A percentile compares a stretch with the other conserved stretches of the same genome.
Conservation (phyloP, 1,140 invertebrate genomes). For the Pissodes strobi region DNA sequence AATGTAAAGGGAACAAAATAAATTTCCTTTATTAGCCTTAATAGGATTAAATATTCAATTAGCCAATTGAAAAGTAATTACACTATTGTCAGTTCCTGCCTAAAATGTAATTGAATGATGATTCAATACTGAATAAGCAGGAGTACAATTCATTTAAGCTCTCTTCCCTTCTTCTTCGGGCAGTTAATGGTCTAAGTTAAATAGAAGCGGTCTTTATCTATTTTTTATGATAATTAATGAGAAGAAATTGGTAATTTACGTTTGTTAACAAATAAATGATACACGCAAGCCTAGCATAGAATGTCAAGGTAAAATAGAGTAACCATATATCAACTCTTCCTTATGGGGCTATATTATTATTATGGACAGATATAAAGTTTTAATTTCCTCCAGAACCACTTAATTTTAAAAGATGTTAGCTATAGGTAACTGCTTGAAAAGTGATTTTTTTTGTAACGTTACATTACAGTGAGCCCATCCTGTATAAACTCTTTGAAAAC, state of each 20-base stretch:
- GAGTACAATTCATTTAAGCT: conserved; percentile 6
- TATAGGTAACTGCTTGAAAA: too few species aligned
- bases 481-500: too few species aligned
- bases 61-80: conserved; percentile 37
- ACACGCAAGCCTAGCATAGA: too few species aligned
- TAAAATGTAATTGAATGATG: conserved; percentile 4
- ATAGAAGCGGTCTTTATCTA: neutral
- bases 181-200: neutral
- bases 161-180: neutral
- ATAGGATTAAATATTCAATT: conserved; percentile 39
- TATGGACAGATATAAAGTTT: too few species aligned
- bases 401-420: too few species aligned
- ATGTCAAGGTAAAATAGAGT: too few species aligned
- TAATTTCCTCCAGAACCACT: too few species aligned
- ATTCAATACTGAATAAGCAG: conserved; percentile 11
- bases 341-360: too few species aligned
- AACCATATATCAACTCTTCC: too few species aligned
- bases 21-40: conserved; percentile 32
- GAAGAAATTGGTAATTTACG: neutral
- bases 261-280: too few species aligned
- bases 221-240: conserved; percentile 4
- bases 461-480: too few species aligned
- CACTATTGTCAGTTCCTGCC: conserved; percentile 22
- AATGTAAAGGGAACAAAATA: conserved; percentile 5
- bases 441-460: too few species aligned